A percentile compares a stretch with the other conserved stretches of the same genome.
Conservation (phyloP, 2,113 vertebrate species). For the Bufo bufo region DNA sequence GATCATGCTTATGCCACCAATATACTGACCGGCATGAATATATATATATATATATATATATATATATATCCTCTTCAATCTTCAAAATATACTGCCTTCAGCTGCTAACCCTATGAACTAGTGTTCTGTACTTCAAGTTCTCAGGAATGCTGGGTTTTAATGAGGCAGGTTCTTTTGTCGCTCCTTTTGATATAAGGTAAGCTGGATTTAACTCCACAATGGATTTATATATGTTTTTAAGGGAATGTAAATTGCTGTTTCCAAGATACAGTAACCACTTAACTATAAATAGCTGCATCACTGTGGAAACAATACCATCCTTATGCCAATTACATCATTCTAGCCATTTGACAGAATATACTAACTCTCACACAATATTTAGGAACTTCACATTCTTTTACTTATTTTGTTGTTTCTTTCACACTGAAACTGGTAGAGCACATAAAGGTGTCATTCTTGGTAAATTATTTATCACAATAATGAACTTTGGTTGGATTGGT, state of each 20-base stretch:
- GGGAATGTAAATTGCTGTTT: neutral
- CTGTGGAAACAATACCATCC: neutral
- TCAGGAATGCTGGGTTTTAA: neutral
- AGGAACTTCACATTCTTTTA: neutral
- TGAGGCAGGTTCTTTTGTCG: slow-evolving; percentile 14
- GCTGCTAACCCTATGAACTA: neutral
- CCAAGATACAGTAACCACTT: neutral
- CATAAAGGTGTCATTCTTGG: neutral
- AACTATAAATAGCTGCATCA: slow-evolving; percentile 20
- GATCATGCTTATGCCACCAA: too few species aligned
- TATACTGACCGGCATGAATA: neutral
- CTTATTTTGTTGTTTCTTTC: neutral
- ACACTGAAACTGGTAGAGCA: neutral
- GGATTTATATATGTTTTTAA: neutral
- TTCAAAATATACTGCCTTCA: neutral
- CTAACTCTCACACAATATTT: neutral
- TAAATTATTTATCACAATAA: neutral
- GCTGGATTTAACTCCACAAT: neutral
- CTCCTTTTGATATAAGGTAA: neutral
- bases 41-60: neutral
- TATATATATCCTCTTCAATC: neutral
- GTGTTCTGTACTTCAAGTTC: neutral
- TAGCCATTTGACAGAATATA: neutral
- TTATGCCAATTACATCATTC: neutral
- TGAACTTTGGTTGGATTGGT: neutral